Conservation (phyloP, 2,113 vertebrate species). For the Tyrannus savana region DNA sequence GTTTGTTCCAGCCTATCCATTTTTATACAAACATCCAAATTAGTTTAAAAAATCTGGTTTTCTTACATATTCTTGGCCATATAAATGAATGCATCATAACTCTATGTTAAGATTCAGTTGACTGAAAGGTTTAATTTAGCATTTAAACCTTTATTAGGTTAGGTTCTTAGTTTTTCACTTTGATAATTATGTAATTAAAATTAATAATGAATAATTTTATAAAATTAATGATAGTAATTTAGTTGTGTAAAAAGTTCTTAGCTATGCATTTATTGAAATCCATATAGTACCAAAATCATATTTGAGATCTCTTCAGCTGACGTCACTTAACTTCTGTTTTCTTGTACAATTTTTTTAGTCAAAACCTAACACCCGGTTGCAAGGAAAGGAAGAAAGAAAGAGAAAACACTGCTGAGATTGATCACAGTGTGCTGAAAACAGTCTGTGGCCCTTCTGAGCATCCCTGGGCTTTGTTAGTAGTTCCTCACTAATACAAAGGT, state of each 20-base stretch:
- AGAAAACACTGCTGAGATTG: neutral
- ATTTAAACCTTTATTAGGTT: neutral
- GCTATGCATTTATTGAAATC: neutral
- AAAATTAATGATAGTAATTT: neutral
- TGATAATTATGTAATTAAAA: neutral
- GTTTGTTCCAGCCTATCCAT: neutral
- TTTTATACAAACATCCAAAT: neutral
- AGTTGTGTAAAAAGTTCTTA: neutral
- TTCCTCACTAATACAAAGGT: constrained; percentile 22
- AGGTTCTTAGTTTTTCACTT: neutral
- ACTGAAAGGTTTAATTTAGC: neutral
- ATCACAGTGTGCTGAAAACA: neutral
- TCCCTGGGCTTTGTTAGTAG: neutral
- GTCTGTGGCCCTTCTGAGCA: neutral
- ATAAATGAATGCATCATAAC: neutral
- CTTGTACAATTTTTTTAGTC: neutral
- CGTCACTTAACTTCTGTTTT: neutral
- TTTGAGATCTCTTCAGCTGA: neutral
- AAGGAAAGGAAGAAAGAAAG: neutral
- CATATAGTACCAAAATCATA: neutral
- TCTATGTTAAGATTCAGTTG: neutral
- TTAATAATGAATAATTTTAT: neutral
- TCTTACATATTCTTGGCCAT: neutral
- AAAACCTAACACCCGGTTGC: neutral
- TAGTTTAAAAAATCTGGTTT: neutral